Evolutionary conservation across 1,140 invertebrate genomes (phyloP).

Genomic region (Drosophila pseudoobscura): DNA sequence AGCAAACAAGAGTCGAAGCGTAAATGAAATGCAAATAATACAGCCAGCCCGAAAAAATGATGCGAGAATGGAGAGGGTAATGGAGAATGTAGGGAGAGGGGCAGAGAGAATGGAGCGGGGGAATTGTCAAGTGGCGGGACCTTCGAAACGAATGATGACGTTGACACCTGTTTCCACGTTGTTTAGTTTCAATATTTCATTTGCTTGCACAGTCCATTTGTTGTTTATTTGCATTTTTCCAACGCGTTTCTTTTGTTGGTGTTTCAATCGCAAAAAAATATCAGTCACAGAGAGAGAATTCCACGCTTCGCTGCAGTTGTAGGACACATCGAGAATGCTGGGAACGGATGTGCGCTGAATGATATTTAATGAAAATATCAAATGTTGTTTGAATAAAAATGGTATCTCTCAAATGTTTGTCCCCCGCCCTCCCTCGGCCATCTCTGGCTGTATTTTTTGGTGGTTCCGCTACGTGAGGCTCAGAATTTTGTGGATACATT

Average conservation of each 20-base stretch:
- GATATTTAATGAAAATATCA: constrained; percentile 53
- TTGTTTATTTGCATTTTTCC: constrained; percentile 56
- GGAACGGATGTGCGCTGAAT: constrained; percentile 41
- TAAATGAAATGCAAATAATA: constrained; percentile 47
- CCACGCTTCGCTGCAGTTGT: constrained; percentile 56
- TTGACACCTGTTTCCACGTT: constrained; percentile 71
- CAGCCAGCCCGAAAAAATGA: constrained; percentile 14
- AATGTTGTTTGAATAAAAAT: constrained; percentile 35
- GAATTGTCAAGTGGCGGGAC: constrained; percentile 49
- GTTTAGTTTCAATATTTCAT: constrained; percentile 78
- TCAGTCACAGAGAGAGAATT: constrained; percentile 24
- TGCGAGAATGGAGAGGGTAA: not conserved
- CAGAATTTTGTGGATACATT: constrained; percentile 38
- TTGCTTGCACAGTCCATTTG: constrained; percentile 73
- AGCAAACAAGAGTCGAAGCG: constrained; percentile 19
- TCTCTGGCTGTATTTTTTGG: not conserved
- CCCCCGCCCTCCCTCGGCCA: too few species aligned
- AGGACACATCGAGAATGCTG: constrained; percentile 16
- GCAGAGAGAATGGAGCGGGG: not conserved
- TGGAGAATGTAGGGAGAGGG: not conserved
- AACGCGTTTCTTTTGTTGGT: constrained; percentile 17
- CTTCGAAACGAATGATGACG: constrained; percentile 25
- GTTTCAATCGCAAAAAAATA: constrained; percentile 22
- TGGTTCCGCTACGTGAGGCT: constrained; percentile 25
- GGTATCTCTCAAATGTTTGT: constrained; percentile 1